These are phyloP conservation scores for Cheilosia variabilis DNA, from an alignment of 2,888 invertebrate genomes.

Conservation along the genomic window DNA sequence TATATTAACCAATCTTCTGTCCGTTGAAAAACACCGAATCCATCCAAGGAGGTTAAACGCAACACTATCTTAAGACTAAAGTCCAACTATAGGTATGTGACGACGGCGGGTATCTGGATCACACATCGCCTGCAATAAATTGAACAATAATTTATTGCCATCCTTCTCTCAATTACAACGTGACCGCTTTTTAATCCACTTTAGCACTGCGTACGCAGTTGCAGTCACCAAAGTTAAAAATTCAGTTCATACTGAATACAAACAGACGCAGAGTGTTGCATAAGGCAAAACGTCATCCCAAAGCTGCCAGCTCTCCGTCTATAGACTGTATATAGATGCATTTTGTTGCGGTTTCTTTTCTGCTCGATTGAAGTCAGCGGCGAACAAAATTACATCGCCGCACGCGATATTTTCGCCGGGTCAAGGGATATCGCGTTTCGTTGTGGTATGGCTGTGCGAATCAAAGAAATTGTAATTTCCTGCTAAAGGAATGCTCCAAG, in stretches of 20 bases:
- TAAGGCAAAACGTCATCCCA: conserved; percentile 59
- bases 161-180: conserved; percentile 66
- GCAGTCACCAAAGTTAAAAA: conserved; percentile 51
- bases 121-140: conserved; percentile 60
- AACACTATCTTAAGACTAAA: neutral
- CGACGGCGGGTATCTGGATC: conserved; percentile 43
- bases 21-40: neutral
- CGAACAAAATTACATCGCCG: conserved; percentile 36
- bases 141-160: conserved; percentile 63
- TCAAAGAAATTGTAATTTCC: conserved; percentile 29
- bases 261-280: neutral
- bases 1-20: neutral
- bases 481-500: conserved; percentile 10
- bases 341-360: neutral
- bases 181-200: conserved; percentile 66
- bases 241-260: conserved; percentile 21
- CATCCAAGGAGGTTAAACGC: neutral
- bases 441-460: neutral
- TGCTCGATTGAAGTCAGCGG: neutral
- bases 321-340: conserved; percentile 11
- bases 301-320: conserved; percentile 13
- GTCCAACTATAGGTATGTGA: neutral
- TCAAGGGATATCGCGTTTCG: conserved; percentile 41
- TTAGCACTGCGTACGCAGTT: conserved; percentile 21
- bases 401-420: conserved; percentile 55